Conservation (phyloP, 1,140 invertebrate genomes). For the Hycleus cichorii region DNA sequence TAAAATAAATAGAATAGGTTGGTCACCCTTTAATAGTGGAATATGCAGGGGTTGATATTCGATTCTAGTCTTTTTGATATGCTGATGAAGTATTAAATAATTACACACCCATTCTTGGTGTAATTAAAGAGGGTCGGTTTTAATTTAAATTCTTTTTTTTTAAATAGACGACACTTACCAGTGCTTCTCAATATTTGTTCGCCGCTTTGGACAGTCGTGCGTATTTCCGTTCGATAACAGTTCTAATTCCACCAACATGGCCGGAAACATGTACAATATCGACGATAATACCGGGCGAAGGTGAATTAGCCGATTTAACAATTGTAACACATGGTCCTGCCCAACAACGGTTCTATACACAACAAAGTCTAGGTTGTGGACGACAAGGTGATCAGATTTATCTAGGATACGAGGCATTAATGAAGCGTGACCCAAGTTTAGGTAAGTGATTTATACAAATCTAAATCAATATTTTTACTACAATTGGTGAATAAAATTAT, state of each 20-base stretch:
- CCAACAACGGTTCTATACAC: constrained; percentile 49
- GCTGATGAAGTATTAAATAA: background rate
- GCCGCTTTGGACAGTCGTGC: constrained; percentile 48
- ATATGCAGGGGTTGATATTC: too few relatives aligned
- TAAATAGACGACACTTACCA: constrained; percentile 46
- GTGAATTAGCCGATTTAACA: constrained; percentile 46
- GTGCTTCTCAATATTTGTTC: constrained; percentile 46
- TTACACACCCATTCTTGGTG: background rate
- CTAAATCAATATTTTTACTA: constrained; percentile 2
- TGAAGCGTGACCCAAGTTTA: constrained; percentile 34
- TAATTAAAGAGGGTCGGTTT: background rate
- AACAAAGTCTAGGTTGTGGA: constrained; percentile 53
- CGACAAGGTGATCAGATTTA: constrained; percentile 52
- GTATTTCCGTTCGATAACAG: constrained; percentile 45
- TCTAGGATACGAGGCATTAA: constrained; percentile 41
- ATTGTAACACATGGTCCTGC: constrained; percentile 45
- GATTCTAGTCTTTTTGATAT: too few relatives aligned
- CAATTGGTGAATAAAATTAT: background rate
- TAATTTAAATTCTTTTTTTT: constrained; percentile 10
- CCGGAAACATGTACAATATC: constrained; percentile 42
- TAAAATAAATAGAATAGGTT: background rate
- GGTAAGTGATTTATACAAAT: constrained; percentile 22
- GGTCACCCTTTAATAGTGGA: too few relatives aligned
- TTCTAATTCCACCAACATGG: constrained; percentile 50
- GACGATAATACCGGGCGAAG: constrained; percentile 37